Percentiles rank a stretch among this genome's conserved stretches.
phyloP scores from a whole-genome alignment of 92 coral and sea anemone genomes.

The Actinostola sp. region DNA sequence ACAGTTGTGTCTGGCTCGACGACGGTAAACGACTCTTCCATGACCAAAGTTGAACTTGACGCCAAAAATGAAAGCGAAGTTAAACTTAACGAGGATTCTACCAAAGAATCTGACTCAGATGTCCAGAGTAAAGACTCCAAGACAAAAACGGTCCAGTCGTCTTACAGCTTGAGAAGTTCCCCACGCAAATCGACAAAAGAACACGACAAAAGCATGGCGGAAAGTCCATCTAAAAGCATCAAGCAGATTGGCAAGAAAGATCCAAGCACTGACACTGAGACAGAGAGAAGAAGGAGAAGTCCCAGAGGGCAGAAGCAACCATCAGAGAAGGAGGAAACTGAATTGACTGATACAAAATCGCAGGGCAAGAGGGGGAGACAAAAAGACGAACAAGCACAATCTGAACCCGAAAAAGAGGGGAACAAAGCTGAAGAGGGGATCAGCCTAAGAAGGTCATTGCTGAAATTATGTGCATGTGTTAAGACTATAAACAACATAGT shows the following conservation, averaged over 20 bases:
- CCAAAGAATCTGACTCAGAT: constrained; percentile 12
- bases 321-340: constrained; percentile 15
- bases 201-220: constrained; percentile 32
- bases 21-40: constrained; percentile 12
- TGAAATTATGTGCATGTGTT: neutral
- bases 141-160: constrained; percentile 8
- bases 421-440: constrained; percentile 13
- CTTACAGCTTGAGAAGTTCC: constrained; percentile 42
- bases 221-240: constrained; percentile 20
- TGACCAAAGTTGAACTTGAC: neutral
- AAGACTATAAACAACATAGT: neutral
- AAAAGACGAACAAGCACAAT: neutral
- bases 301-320: constrained; percentile 29
- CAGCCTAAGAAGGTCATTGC: constrained; percentile 16
- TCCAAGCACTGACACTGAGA: neutral
- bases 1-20: constrained; percentile 17
- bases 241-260: constrained; percentile 24
- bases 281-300: constrained; percentile 4
- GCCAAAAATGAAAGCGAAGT: constrained; percentile 1
- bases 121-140: constrained; percentile 1
- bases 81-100: neutral
- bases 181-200: constrained; percentile 51
- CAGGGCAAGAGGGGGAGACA: constrained; percentile 9
- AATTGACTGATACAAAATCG: neutral
- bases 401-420: constrained; percentile 3